These are phyloP conservation scores for Calidris pygmaea DNA, from an alignment of 2,113 vertebrate genomes.

Conservation along the genomic window DNA sequence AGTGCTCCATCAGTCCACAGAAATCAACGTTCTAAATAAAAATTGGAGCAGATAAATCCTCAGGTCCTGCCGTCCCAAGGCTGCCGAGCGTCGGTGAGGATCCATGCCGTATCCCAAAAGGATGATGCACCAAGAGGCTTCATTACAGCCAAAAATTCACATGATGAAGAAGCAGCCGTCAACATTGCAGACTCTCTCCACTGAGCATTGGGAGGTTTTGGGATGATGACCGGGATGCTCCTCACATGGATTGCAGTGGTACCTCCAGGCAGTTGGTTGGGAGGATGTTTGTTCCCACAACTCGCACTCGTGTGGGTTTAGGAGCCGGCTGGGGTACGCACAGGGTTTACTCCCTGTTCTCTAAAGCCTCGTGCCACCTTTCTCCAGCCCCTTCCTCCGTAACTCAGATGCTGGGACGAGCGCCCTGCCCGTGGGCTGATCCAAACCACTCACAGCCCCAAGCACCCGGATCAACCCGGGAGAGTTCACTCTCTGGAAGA, in stretches of 20 bases:
- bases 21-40: not conserved
- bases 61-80: fast-evolving
- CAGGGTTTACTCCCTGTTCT: not conserved
- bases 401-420: fast-evolving
- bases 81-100: fast-evolving
- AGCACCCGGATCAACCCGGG: fast-evolving
- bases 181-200: fast-evolving
- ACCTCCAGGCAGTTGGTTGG: not conserved
- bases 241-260: fast-evolving
- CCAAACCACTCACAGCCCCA: fast-evolving
- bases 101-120: not conserved
- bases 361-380: not conserved
- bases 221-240: not conserved
- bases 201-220: fast-evolving
- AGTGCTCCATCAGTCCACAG: fast-evolving
- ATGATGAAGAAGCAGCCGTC: fast-evolving
- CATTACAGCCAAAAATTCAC: not conserved
- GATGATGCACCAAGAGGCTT: not conserved
- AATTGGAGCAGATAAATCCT: not conserved
- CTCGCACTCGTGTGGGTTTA: not conserved
- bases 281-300: fast-evolving
- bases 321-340: fast-evolving
- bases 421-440: not conserved
- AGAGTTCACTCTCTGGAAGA: not conserved
- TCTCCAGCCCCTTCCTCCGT: not conserved